Evolutionary conservation across 2,113 vertebrate species (phyloP), one percentile per base, ranked within the genome.

Genomic region (Emydura subglobosa): DNA sequence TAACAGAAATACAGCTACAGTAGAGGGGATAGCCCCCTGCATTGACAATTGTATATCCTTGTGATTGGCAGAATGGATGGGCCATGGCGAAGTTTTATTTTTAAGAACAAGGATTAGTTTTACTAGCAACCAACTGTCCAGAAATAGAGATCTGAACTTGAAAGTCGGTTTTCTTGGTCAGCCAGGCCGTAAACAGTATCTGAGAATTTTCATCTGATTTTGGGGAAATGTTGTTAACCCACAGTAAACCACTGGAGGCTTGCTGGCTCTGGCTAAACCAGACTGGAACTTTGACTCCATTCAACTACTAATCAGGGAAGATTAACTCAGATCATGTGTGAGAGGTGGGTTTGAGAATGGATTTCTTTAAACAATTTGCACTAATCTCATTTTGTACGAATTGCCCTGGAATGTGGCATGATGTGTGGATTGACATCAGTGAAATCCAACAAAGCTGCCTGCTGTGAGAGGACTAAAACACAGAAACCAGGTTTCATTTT

Each of bases 361-460:
- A 1, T 61, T 80, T 83, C 57, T 91, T 78, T 49, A 72, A 53
- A 10, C 29, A 1, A 42, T 6, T 79, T 31, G n/a, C 6, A 51
- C 87, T 68, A 14, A 57, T 34, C 82, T 78, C 54, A 14, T 61
- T 49, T 61, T 54, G 13, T 87, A 21, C 25, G 25, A 4, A 27
- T 59, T 79, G 42, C 44, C 22, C n/a, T 90, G 65, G 0, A 0
- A 47, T 72, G 79, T 17, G 44, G 72, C 22, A 5, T 0, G 0
- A 17, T 6, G 53, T 49, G 57, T 68, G 47, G 57, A 10, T 82
- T 21, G 3, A 2, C 34, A 0, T 7, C 14, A 25, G 8, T 16
- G 7, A 7, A 47, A 59, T 21, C 79, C 39, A 39, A 3, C 1
- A 7, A 47, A 9, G 19, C 4, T 7, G 29, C 12, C 49, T 25